Conservation (phyloP, 2,113 vertebrate species). For the Etheostoma cragini region DNA sequence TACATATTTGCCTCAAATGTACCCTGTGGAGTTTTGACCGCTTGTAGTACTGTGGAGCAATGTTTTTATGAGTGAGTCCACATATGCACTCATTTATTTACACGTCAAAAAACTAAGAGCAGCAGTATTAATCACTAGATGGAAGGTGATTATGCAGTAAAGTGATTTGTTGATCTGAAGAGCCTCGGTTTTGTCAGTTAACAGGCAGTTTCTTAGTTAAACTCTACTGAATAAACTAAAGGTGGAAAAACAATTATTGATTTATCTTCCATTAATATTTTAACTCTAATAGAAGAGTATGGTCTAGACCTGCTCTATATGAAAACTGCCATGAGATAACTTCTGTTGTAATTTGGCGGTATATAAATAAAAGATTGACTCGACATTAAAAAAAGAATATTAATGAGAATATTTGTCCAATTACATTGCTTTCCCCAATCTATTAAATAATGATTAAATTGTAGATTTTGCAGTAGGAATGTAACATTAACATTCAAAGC, state of each 20-base stretch:
- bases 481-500: constrained; percentile 10
- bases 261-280: not conserved
- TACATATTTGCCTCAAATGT: no score
- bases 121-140: not conserved
- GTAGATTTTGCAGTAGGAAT: not conserved
- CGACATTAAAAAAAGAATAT: not conserved
- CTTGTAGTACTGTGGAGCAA: no score
- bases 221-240: not conserved
- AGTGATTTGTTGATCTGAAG: not conserved
- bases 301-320: no score
- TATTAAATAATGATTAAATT: not conserved
- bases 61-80: no score
- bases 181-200: not conserved
- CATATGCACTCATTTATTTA: not conserved
- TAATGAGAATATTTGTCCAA: not conserved
- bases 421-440: not conserved
- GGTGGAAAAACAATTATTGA: not conserved
- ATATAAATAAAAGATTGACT: no score
- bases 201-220: not conserved
- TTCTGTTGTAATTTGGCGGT: no score
- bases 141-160: not conserved
- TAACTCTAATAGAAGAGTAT: not conserved
- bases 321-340: no score
- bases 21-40: no score
- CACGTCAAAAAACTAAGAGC: not conserved